Percentiles rank a stretch among this genome's conserved stretches.
phyloP scores from a whole-genome alignment of 2,113 vertebrate species.

The Dicentrarchus labrax region DNA sequence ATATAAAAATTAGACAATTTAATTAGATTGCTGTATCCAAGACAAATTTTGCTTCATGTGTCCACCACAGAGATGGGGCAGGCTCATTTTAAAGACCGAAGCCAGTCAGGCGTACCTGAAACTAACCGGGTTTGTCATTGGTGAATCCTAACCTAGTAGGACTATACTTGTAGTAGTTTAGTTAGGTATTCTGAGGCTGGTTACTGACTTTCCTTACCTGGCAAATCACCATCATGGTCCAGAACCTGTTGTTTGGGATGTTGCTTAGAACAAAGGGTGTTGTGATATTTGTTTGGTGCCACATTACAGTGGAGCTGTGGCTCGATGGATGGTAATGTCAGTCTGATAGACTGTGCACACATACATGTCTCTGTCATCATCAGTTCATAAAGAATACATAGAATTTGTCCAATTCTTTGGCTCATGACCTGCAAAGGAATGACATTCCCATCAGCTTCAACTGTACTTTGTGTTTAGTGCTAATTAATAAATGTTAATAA shows the following conservation, averaged over 20 bases:
- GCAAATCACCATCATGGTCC: neutral
- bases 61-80: too few species aligned
- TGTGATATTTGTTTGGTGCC: too few species aligned
- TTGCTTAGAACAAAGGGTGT: neutral
- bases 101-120: too few species aligned
- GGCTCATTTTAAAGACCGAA: too few species aligned
- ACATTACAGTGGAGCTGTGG: neutral
- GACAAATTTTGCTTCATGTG: neutral
- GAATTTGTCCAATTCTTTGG: neutral
- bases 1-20: too few species aligned
- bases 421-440: neutral
- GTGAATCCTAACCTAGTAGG: neutral
- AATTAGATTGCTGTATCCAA: too few species aligned
- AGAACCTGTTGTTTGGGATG: neutral
- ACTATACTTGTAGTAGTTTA: neutral
- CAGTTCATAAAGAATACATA: too few species aligned
- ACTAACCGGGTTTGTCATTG: neutral
- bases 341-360: too few species aligned
- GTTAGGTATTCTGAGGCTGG: neutral
- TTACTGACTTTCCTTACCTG: neutral
- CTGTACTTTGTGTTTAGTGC: neutral
- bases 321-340: neutral
- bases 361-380: neutral
- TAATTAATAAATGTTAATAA: neutral
- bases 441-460: neutral